These are phyloP conservation scores for Gambusia yucatana DNA, from an alignment of 2,797 vertebrate species.

Conservation along the genomic window DNA sequence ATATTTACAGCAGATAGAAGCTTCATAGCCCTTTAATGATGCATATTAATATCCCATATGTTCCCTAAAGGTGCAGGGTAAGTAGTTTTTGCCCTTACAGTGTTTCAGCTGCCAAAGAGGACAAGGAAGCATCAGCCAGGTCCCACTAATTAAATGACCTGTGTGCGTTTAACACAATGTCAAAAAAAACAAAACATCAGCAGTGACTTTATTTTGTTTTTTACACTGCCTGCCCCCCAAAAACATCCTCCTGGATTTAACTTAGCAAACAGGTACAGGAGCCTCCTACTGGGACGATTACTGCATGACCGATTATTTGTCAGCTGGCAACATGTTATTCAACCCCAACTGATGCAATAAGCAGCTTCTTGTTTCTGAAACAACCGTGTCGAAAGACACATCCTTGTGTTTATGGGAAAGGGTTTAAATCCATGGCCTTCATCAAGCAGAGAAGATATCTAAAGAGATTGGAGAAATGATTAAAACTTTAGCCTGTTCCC, in stretches of 20 bases:
- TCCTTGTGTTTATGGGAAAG: not conserved
- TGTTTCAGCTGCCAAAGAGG: not conserved
- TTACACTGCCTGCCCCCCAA: not conserved
- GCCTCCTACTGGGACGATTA: not conserved
- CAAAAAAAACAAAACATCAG: not conserved
- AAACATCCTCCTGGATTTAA: not conserved
- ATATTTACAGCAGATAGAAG: not conserved
- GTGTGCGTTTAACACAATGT: not conserved
- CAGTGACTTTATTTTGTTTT: not conserved
- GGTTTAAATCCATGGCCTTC: not conserved
- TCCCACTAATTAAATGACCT: not conserved
- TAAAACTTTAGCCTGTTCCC: not conserved
- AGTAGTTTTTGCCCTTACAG: not conserved
- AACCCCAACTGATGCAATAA: not conserved
- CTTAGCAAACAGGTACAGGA: not conserved
- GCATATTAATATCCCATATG: not conserved
- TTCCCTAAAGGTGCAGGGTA: not conserved
- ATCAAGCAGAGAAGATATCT: not conserved
- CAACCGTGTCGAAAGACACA: not conserved
- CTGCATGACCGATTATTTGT: not conserved
- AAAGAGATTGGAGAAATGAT: not conserved
- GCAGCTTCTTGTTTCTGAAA: not conserved
- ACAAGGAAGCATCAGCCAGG: not conserved
- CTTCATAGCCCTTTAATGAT: not conserved
- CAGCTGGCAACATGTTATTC: not conserved